Base-by-base conservation (phyloP, 2,888 invertebrate species). In the Spatulosminthurus flaviceps region DNA sequence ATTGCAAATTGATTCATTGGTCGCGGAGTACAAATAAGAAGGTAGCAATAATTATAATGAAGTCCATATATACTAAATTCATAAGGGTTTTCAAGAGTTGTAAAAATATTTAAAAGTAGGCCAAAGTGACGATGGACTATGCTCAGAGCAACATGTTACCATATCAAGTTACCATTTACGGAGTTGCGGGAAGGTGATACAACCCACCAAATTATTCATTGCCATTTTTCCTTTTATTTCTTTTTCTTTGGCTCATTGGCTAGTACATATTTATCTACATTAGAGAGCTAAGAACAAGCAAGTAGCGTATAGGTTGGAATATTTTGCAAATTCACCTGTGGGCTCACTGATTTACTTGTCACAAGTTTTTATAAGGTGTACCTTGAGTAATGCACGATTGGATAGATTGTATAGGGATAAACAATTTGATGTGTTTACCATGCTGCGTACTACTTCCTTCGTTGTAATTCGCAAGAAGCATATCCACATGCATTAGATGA, bases 201-300 rank as follows among this genome's bases (percentile, higher is more conserved):
- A 51, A 51, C 72, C 51, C 72, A 72, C 72, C 72, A 72, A 72
- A 51, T 43, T 28, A 72, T 71, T 42, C 71, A 71, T 71, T 71
- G 42, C 71, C 71, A 71, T 29, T 51, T 72, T 72, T 51, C 51
- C 72, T 51, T 28, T 72, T 72, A n/a, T 16, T 43, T 22, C 7
- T 51, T 4, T 16, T 51, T 19, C n/a, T 51, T 51, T 19, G 51
- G 19, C 16, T 51, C n/a, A 16, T 51, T 19, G 2, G 16, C 16
- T 9, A 16, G 16, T 51, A 51, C n/a, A 34, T 51, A 51, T 16
- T 9, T 51, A 51, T 19, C 5, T 51, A 51, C 51, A 51, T 19
- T 19, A 19, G 9, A 9, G 34, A 34, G 9, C 34, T 4, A 7
- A 34, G 9, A 34, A 34, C 9, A 34, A 34, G 34, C 4, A 34